These are phyloP conservation scores for Grallaria varia DNA, from an alignment of 2,113 vertebrate genomes.

Conservation along the genomic window DNA sequence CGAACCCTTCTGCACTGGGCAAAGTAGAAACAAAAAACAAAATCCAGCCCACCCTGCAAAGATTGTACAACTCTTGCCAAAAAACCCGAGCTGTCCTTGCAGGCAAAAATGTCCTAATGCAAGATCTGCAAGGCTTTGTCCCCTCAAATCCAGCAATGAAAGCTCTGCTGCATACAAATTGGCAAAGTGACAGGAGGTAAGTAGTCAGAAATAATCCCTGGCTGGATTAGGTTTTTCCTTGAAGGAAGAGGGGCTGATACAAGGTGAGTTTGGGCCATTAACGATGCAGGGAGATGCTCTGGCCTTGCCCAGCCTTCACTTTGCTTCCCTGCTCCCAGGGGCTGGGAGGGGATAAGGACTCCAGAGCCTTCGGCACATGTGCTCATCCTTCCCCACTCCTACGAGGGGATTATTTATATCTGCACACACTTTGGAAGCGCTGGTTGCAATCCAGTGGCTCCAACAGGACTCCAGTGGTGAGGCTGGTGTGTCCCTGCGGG, in stretches of 20 bases:
- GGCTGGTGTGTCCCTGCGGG: not conserved
- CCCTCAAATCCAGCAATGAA: slow-evolving; percentile 24
- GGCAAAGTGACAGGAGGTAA: slow-evolving; percentile 42
- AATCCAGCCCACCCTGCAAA: not conserved
- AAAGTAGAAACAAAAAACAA: not conserved
- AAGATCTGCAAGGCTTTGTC: slow-evolving; percentile 23
- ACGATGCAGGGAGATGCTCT: not conserved
- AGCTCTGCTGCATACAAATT: slow-evolving; percentile 41
- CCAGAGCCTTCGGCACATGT: not conserved
- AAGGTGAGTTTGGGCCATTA: not conserved
- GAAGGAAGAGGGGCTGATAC: slow-evolving; percentile 19
- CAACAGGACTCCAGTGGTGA: not conserved
- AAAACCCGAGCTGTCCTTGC: not conserved
- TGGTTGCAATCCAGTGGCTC: not conserved
- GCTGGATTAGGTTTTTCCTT: slow-evolving; percentile 55
- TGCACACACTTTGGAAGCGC: not conserved
- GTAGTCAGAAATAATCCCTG: slow-evolving; percentile 57
- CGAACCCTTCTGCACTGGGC: not conserved
- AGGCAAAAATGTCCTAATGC: not conserved
- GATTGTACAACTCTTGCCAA: not conserved
- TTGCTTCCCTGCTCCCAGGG: not conserved
- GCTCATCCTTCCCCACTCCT: slow-evolving; percentile 26
- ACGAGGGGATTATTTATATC: slow-evolving; percentile 47
- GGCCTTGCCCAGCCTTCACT: not conserved
- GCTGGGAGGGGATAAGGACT: not conserved